These are phyloP conservation scores for Eudasyphora cyanicolor DNA, from an alignment of 2,888 invertebrate genomes.

Conservation along the genomic window DNA sequence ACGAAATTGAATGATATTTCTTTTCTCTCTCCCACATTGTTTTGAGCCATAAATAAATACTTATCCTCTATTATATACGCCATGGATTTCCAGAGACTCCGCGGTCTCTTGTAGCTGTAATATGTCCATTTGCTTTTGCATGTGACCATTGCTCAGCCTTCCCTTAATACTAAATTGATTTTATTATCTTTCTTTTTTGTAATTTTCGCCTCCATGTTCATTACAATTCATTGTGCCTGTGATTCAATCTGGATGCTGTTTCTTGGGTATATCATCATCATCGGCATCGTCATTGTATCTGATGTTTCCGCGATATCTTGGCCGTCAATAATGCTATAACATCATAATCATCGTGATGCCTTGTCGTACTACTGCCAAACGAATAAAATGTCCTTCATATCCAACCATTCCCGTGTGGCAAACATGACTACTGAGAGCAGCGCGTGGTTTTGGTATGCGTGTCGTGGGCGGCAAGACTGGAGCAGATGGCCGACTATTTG, in stretches of 20 bases:
- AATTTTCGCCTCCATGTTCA: slow-evolving; percentile 20
- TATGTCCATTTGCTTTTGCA: too few relatives aligned
- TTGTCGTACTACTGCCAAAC: not conserved
- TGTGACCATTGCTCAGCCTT: not conserved
- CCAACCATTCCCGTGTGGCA: slow-evolving; percentile 29
- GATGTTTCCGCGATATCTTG: too few relatives aligned
- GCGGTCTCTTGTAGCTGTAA: too few relatives aligned
- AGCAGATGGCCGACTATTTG: slow-evolving; percentile 91
- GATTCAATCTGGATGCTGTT: slow-evolving; percentile 47
- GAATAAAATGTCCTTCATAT: slow-evolving; percentile 1
- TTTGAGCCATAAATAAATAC: not conserved
- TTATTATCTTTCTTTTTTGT: slow-evolving; percentile 18
- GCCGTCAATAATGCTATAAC: slow-evolving; percentile 37
- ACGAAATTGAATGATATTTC: too few relatives aligned
- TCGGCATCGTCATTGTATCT: slow-evolving; percentile 51
- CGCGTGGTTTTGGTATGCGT: slow-evolving; percentile 95
- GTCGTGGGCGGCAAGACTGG: slow-evolving; percentile 96
- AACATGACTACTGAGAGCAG: slow-evolving; percentile 80
- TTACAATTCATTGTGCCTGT: slow-evolving; percentile 33
- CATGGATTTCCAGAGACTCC: too few relatives aligned
- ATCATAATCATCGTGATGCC: not conserved
- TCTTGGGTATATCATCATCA: slow-evolving; percentile 43
- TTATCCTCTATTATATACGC: not conserved
- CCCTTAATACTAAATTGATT: slow-evolving; percentile 22
- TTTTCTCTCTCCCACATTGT: too few relatives aligned